Conservation (phyloP, 1,140 invertebrate genomes). For the Lutraria rhynchaena region DNA sequence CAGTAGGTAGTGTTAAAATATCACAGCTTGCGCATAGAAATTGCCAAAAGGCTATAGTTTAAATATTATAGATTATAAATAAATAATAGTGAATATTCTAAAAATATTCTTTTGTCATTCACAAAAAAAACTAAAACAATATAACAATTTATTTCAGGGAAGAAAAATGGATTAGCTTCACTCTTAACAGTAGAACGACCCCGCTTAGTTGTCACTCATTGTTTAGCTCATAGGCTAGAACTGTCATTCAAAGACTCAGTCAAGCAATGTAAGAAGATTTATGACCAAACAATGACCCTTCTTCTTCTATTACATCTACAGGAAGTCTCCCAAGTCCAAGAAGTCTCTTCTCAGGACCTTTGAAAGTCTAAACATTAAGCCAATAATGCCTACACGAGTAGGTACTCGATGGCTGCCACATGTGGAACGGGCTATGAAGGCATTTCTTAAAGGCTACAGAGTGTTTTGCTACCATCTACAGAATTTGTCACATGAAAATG, state of each 20-base stretch:
- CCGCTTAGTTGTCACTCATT: constrained; percentile 15
- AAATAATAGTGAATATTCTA: background rate
- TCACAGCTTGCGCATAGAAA: background rate
- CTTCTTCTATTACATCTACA: constrained; percentile 41
- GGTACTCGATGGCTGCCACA: constrained; percentile 20
- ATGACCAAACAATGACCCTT: constrained; percentile 23
- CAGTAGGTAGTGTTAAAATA: background rate
- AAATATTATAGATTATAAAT: background rate
- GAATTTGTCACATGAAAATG: constrained; percentile 2
- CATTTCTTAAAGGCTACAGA: background rate
- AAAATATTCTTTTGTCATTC: background rate
- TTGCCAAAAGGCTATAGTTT: background rate
- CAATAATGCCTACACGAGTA: background rate
- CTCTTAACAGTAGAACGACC: constrained; percentile 1
- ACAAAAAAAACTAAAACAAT: background rate
- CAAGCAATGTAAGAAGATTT: background rate
- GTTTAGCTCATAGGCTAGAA: constrained; percentile 39
- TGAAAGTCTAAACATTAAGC: background rate
- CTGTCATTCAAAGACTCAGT: constrained; percentile 34
- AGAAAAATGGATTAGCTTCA: constrained; percentile 4
- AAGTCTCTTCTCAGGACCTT: background rate
- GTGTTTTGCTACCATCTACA: background rate
- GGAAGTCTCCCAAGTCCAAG: constrained; percentile 22
- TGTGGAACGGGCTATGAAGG: background rate
- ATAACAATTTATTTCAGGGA: background rate